Evolutionary conservation across 2,797 vertebrate genomes (phyloP), one percentile per base, ranked within the genome.

Genomic region (Cuculus canorus): DNA sequence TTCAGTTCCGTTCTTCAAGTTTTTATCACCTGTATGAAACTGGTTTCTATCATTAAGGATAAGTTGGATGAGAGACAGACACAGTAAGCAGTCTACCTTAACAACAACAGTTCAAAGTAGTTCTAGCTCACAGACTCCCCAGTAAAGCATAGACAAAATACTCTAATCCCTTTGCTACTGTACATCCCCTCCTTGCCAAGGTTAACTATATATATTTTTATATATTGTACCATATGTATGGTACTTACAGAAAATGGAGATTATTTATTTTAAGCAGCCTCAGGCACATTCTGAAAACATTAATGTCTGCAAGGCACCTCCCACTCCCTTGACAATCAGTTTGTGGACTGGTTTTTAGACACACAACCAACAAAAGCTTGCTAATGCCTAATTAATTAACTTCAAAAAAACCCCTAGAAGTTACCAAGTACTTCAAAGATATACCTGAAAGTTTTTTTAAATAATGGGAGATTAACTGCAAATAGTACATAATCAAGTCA

Each of bases 301-400:
- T 93, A 95, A 96, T 94, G 89, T 97, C 97, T 96, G 95, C 98
- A 98, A 98, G 98, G 98, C 98, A 98, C 98, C 98, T 97, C 97
- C 97, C 95, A 96, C 94, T 95, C 96, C 96, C 95, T 93, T 91
- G 78, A 97, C 92, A 88, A 96, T 97, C 95, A 96, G 95, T 96
- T 96, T 96, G 94, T 96, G 91, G 93, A 97, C 94, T 94, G 76
- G 21, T 72, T 95, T 93, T 93, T 88, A 95, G 80, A 97, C 94
- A 96, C 80, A 95, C 94, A 95, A 96, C 85, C 82, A 96, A 97
- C 75, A 96, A 84, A 95, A 96, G 76, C 95, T 96, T 95, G 73
- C 96, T 96, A 97, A 96, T 89, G 90, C 86, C 43, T 28, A 96
- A 95, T 91, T 93, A 86, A 78, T 54, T 96, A 8, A 89, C 96